Conservation (phyloP, 1,140 invertebrate species). For the Formica selysi region DNA sequence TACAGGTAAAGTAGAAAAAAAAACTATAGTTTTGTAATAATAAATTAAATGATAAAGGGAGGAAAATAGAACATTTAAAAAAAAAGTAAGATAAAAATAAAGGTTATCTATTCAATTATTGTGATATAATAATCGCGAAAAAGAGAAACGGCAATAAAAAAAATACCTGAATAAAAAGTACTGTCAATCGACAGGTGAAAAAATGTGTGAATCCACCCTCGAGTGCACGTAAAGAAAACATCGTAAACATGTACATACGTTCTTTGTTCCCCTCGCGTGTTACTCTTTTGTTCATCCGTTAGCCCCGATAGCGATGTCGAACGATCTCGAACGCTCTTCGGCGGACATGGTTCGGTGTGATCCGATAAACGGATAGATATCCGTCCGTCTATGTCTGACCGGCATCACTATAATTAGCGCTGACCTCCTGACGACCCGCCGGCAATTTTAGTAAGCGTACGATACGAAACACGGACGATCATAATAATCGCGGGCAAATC, state of each 20-base stretch:
- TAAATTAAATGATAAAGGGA: not conserved
- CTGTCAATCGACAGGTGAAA: not conserved
- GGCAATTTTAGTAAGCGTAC: constrained; percentile 82
- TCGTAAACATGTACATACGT: constrained; percentile 20
- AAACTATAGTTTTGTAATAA: not conserved
- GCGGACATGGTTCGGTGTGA: constrained; percentile 78
- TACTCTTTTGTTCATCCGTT: constrained; percentile 77
- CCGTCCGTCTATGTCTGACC: constrained; percentile 73
- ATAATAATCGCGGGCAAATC: constrained; percentile 86
- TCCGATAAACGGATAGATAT: constrained; percentile 86
- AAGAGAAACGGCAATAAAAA: not conserved
- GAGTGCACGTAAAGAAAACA: not conserved
- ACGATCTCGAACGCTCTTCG: constrained; percentile 53
- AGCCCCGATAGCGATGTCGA: constrained; percentile 65
- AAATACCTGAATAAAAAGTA: constrained; percentile 2
- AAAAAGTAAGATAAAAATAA: not conserved
- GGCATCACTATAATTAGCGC: constrained; percentile 84
- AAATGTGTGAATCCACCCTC: not conserved
- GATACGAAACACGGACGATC: constrained; percentile 82
- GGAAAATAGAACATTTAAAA: not conserved
- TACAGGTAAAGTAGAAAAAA: not conserved
- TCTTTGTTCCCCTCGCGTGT: constrained; percentile 68
- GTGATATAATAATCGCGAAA: not conserved
- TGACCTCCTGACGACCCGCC: constrained; percentile 83
- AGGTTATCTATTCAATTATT: not conserved